These are phyloP conservation scores for Biston stratarius DNA, from an alignment of 2,888 invertebrate genomes.

Conservation along the genomic window DNA sequence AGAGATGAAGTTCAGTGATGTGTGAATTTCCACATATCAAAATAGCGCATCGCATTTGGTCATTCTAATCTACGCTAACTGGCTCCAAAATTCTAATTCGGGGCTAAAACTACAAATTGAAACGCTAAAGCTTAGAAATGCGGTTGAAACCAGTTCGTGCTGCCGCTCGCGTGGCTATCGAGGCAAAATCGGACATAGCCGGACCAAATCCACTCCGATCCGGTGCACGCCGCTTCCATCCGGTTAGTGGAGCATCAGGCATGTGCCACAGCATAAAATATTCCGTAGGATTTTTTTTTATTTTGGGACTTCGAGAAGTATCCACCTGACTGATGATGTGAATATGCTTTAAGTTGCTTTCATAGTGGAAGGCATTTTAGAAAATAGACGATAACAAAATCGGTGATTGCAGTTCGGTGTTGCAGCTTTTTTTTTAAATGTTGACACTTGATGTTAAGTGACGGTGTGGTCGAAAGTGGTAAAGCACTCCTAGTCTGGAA, in stretches of 20 bases:
- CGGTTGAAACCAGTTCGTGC: conserved; percentile 54
- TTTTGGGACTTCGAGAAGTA: neutral
- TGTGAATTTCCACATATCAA: conserved; percentile 12
- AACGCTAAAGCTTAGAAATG: conserved; percentile 51
- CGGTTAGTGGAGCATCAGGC: conserved; percentile 19
- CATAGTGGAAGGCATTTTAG: too few species aligned
- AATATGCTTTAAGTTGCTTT: neutral
- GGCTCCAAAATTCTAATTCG: conserved; percentile 51
- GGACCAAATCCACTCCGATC: conserved; percentile 56
- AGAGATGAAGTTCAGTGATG: neutral
- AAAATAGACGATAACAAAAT: too few species aligned
- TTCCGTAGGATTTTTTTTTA: neutral
- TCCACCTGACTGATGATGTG: neutral
- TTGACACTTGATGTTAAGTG: too few species aligned
- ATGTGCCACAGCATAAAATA: conserved; percentile 8
- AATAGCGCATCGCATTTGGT: conserved; percentile 19
- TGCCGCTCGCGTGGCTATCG: conserved; percentile 60
- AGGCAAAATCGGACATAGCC: conserved; percentile 62
- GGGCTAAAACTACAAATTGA: conserved; percentile 44
- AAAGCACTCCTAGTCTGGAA: too few species aligned
- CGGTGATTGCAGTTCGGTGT: too few species aligned
- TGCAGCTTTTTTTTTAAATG: too few species aligned
- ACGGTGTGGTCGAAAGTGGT: too few species aligned
- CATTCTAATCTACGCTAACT: conserved; percentile 28
- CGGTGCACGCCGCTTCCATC: conserved; percentile 41